Evolutionary conservation across 2,888 invertebrate species (phyloP).

Genomic region (Idaea biselata): DNA sequence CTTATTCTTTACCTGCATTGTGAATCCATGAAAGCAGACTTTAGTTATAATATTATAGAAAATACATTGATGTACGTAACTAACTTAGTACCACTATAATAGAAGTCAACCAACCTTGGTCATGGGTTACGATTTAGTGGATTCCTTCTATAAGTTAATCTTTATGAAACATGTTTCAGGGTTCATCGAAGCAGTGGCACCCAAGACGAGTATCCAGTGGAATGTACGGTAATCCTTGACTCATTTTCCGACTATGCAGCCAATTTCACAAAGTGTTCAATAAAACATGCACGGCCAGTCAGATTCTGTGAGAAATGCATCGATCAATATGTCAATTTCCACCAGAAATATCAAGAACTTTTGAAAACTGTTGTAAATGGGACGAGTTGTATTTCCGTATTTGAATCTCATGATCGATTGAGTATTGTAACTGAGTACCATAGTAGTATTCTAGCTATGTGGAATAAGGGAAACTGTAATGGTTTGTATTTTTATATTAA

Average conservation of each 20-base stretch:
- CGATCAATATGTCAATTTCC: constrained; percentile 72
- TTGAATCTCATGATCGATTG: constrained; percentile 82
- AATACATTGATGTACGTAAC: not conserved
- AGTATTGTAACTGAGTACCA: constrained; percentile 81
- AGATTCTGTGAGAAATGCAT: constrained; percentile 82
- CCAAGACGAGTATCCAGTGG: constrained; percentile 23
- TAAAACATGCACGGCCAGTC: constrained; percentile 82
- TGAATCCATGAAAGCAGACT: constrained; percentile 32
- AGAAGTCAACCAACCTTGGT: not conserved
- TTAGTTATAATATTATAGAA: constrained; percentile 8
- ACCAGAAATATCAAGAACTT: constrained; percentile 75
- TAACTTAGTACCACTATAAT: not conserved
- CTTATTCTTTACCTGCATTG: constrained; percentile 23
- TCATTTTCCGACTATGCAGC: constrained; percentile 79
- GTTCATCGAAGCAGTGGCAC: not conserved
- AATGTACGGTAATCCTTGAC: constrained; percentile 54
- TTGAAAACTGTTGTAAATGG: constrained; percentile 63
- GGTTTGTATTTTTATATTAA: constrained; percentile 57
- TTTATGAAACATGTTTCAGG: constrained; percentile 2
- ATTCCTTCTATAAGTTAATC: constrained; percentile 1
- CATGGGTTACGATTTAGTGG: too few species aligned
- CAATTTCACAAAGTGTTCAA: constrained; percentile 82
- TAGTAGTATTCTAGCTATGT: constrained; percentile 76
- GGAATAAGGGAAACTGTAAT: constrained; percentile 83
- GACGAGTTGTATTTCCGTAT: constrained; percentile 80